phyloP scores from a whole-genome alignment of 2,888 invertebrate genomes.

The Drosophila sordidula region DNA sequence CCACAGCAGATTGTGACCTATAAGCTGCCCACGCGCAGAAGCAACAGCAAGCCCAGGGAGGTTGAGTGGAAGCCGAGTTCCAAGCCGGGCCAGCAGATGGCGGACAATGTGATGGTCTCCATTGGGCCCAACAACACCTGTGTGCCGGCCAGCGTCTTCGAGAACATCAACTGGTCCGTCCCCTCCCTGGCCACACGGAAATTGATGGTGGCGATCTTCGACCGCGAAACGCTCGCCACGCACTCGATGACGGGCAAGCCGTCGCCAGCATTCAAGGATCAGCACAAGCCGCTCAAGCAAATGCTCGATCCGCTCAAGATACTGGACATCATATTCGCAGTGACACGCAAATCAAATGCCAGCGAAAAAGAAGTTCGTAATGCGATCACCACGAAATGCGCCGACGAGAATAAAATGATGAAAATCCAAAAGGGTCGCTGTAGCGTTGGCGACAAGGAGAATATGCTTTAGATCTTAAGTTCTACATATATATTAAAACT shows the following conservation, averaged over 20 bases:
- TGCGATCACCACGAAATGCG: conserved; percentile 88
- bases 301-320: conserved; percentile 86
- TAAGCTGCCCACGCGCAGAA: conserved; percentile 39
- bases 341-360: conserved; percentile 86
- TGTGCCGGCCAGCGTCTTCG: conserved; percentile 84
- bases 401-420: conserved; percentile 88
- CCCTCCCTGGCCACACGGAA: conserved; percentile 87
- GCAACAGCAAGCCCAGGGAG: conserved; percentile 2
- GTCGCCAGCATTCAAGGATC: conserved; percentile 86
- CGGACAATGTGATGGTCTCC: conserved; percentile 71
- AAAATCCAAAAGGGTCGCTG: conserved; percentile 81
- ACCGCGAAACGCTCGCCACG: conserved; percentile 87
- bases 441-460: conserved; percentile 71
- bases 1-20: conserved; percentile 24
- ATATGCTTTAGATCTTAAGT: conserved; percentile 33
- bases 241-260: conserved; percentile 88
- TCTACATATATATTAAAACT: conserved; percentile 1
- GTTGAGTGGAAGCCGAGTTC: background rate
- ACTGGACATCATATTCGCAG: conserved; percentile 87
- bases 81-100: conserved; percentile 6
- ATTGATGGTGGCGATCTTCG: conserved; percentile 86
- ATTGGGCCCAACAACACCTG: conserved; percentile 85
- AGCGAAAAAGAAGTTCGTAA: conserved; percentile 87
- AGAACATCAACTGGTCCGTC: conserved; percentile 86
- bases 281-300: conserved; percentile 81